phyloP scores from a whole-genome alignment of 2,888 invertebrate genomes.

The Mesorhabditis sp. region DNA sequence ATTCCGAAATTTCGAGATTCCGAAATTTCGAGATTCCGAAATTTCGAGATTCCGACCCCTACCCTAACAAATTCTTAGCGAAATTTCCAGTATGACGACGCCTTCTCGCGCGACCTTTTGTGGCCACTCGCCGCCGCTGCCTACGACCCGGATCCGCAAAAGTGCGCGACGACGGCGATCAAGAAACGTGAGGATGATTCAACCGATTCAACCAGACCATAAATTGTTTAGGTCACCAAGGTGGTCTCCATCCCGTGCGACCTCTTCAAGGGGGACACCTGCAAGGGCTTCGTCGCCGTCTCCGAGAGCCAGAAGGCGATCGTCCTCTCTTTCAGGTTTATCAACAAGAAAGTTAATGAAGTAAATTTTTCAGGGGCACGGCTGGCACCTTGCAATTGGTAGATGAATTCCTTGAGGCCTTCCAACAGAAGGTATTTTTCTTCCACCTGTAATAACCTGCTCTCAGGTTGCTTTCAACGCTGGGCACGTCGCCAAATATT shows the following conservation, averaged over 20 bases:
- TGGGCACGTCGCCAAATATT: slow-evolving; percentile 43
- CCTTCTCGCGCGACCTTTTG: slow-evolving; percentile 29
- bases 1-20: no score
- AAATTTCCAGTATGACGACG: slow-evolving; percentile 12
- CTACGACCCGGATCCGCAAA: slow-evolving; percentile 35
- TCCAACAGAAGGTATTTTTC: background rate
- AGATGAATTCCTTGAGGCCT: slow-evolving; percentile 10
- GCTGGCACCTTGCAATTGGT: slow-evolving; percentile 14
- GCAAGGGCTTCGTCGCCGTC: slow-evolving; percentile 12
- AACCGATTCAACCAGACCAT: no score
- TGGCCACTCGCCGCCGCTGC: slow-evolving; percentile 39
- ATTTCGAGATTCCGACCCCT: no score
- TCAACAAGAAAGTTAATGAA: background rate
- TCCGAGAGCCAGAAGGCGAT: slow-evolving; percentile 12
- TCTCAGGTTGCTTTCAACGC: slow-evolving; percentile 27
- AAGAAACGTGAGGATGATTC: background rate
- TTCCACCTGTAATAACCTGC: background rate
- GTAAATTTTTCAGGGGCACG: slow-evolving; percentile 14
- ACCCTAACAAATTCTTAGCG: no score
- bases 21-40: no score
- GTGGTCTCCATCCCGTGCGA: no score
- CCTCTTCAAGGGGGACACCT: background rate
- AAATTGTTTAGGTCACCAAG: no score
- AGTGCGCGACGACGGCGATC: slow-evolving; percentile 30
- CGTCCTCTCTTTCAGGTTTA: slow-evolving; percentile 12